Evolutionary conservation across 92 coral and sea anemone species (phyloP), one percentile per base, ranked within the genome.

Genomic region (Phenganax stokvisi): DNA sequence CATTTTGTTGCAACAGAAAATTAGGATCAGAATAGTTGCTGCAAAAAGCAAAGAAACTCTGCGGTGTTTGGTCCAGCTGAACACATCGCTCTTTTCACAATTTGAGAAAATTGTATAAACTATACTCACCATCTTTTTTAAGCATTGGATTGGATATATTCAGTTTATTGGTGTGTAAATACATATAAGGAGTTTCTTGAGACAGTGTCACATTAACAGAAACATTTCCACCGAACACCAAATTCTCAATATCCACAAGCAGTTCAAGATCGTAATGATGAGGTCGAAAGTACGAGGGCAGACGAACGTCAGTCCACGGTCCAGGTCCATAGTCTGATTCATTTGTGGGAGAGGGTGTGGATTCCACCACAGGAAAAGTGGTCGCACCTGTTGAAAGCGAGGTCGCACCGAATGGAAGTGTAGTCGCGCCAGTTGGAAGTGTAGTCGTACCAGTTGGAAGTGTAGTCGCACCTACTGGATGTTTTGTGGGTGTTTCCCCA

Each of bases 261-360:
- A 94, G 81, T 25, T 66, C 53, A 16, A 94, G 89, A 20, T 91
- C 90, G 71, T 94, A 94, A 73, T 94, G 97, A 8, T 54, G 67
- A 0, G 98, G 98, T n/a, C 85, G 61, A 56, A 91, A 87, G 85
- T 84, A 84, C 54, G 85, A 64, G 54, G 98, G 98, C 17, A 94
- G 89, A 47, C 98, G 94, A 37, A 92, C 90, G 25, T 85, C 85
- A 90, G 90, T 86, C 89, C 96, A 94, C 56, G 91, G 92, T 73
- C 92, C 98, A 31, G 92, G 86, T 8, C 98, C 98, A 64, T 79
- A 64, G 53, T 79, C 83, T 65, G 83, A 62, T 17, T 89, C 71
- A 13, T 92, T 92, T 72, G 98, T 84, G 8, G 97, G 89, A 51
- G 87, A 81, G n/a, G 89, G 86, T 6, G 81, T 71, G 16, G 85